Evolutionary conservation across 1,140 invertebrate genomes (phyloP).

Genomic region (Campoletis sonorensis): DNA sequence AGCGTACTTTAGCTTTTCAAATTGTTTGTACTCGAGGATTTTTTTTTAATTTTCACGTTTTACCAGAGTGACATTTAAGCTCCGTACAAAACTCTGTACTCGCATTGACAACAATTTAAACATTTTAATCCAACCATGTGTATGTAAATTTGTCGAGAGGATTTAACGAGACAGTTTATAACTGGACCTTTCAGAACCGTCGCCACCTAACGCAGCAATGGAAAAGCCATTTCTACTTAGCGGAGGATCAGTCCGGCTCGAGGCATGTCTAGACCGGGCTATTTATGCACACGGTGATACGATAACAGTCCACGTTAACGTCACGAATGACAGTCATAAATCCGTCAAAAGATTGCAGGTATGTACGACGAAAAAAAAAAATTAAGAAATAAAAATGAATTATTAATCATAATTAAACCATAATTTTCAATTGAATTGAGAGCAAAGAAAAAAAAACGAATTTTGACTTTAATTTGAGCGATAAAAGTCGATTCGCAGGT

Average conservation of each 20-base stretch:
- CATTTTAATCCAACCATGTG: not conserved
- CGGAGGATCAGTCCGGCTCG: conserved; percentile 85
- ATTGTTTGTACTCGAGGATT: too few relatives aligned
- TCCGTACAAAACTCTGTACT: not conserved
- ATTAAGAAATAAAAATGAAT: not conserved
- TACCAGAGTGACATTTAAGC: not conserved
- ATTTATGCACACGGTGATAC: conserved; percentile 95
- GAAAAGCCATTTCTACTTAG: conserved; percentile 81
- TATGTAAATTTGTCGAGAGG: conserved; percentile 15
- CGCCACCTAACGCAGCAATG: conserved; percentile 73
- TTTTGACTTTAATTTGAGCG: too few relatives aligned
- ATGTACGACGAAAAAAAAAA: conserved; percentile 55
- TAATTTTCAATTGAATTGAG: too few relatives aligned
- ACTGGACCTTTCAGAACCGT: conserved; percentile 60
- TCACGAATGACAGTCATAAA: conserved; percentile 96
- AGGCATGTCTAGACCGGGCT: conserved; percentile 95
- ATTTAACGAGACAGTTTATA: conserved; percentile 18
- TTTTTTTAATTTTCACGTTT: too few relatives aligned
- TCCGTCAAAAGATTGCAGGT: conserved; percentile 95
- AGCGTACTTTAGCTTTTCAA: too few relatives aligned
- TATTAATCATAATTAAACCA: too few relatives aligned
- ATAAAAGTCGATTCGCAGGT: too few relatives aligned
- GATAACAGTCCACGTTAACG: conserved; percentile 90
- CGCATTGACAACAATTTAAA: not conserved
- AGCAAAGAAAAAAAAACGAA: too few relatives aligned